These are phyloP conservation scores for Vicugna pacos DNA, from an alignment of 2,113 vertebrate genomes.

Conservation along the genomic window DNA sequence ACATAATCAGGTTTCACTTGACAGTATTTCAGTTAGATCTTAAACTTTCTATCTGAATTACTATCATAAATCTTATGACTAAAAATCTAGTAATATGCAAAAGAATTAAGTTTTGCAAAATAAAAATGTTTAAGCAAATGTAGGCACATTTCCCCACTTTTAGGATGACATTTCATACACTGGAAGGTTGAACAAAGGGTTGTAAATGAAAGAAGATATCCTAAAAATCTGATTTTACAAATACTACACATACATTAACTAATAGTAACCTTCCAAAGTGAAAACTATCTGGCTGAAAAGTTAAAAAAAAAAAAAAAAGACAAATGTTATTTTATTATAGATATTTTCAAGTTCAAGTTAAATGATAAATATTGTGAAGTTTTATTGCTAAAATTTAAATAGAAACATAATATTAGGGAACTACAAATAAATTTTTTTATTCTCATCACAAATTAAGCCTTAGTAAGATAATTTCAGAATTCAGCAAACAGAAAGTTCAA, in stretches of 20 bases:
- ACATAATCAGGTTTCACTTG: background rate
- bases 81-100: background rate
- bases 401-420: constrained; percentile 54
- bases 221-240: constrained; percentile 65
- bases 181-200: background rate
- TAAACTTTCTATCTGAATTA: background rate
- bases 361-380: background rate
- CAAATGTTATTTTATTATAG: background rate
- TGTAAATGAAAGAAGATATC: constrained; percentile 62
- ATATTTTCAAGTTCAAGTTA: constrained; percentile 22
- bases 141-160: background rate
- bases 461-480: constrained; percentile 35
- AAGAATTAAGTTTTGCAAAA: constrained; percentile 10
- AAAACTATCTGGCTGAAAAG: constrained; percentile 72
- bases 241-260: constrained; percentile 56
- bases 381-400: constrained; percentile 55
- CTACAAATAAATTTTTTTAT: constrained; percentile 40
- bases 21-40: background rate
- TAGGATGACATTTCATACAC: background rate
- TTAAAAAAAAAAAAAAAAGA: constrained; percentile 35
- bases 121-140: background rate
- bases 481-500: background rate
- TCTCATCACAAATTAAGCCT: constrained; percentile 37
- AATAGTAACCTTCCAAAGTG: constrained; percentile 78
- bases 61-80: background rate